Percentiles rank a stretch among this genome's conserved stretches.
Evolutionary conservation across 2,113 vertebrate genomes (phyloP).

Genomic region (Ranitomeya variabilis): DNA sequence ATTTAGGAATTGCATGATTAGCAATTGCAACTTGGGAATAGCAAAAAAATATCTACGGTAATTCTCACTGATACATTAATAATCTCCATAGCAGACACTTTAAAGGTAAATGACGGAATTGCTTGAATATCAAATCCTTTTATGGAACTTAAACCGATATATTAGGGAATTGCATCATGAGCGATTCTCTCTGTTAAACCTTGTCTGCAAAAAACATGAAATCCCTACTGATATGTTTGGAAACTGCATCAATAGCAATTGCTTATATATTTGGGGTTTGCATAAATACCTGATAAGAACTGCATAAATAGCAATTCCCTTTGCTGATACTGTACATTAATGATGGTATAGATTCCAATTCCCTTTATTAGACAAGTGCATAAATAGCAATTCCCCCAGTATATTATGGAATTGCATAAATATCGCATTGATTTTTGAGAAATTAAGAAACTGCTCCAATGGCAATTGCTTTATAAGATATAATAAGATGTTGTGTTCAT

Average conservation of each 20-base stretch:
- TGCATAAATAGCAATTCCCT: no score
- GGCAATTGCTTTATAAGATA: not conserved
- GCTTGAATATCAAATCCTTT: not conserved
- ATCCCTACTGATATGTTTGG: no score
- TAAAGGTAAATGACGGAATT: not conserved
- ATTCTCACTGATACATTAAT: not conserved
- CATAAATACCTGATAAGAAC: no score
- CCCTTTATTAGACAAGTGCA: not conserved
- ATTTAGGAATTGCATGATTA: not conserved
- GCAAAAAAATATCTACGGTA: no score
- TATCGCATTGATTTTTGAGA: no score
- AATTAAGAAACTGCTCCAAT: not conserved
- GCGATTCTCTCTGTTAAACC: not conserved
- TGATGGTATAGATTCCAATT: no score
- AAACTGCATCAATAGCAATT: no score
- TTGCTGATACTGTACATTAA: no score
- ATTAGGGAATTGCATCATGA: not conserved
- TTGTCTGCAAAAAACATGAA: no score
- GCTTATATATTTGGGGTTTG: no score
- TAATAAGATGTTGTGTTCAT: not conserved
- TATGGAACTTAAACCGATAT: not conserved
- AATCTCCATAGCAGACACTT: not conserved
- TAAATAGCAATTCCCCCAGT: not conserved
- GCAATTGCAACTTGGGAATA: not conserved
- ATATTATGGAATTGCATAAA: no score